These are phyloP conservation scores for Epinephelus lanceolatus DNA, from an alignment of 2,113 vertebrate genomes.

Conservation along the genomic window DNA sequence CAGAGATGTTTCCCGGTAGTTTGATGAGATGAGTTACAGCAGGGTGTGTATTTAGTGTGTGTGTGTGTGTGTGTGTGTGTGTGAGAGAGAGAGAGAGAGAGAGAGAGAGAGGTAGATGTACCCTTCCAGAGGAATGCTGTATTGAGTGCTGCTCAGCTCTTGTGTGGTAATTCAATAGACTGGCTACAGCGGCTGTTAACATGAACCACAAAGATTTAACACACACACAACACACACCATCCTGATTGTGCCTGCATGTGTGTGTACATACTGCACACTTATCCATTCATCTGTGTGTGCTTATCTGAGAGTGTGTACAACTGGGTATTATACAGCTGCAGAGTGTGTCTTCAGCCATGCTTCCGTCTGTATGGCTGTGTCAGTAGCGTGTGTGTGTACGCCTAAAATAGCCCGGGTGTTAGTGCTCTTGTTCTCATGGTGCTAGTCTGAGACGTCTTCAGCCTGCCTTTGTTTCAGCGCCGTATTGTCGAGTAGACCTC, in stretches of 20 bases:
- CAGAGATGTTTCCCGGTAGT: conserved; percentile 21
- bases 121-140: conserved; percentile 17
- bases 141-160: conserved; percentile 15
- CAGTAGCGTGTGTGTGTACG: not conserved
- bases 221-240: conserved; percentile 13
- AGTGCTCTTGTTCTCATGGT: conserved; percentile 41
- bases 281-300: conserved; percentile 18
- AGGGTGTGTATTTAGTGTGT: not conserved
- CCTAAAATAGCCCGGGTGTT: conserved; percentile 36
- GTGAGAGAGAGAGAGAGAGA: too few relatives aligned
- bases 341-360: conserved; percentile 9
- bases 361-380: not conserved
- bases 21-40: conserved; percentile 11
- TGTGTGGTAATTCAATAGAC: conserved; percentile 46
- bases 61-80: too few relatives aligned
- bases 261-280: conserved; percentile 16
- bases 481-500: conserved; percentile 50
- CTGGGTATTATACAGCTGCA: conserved; percentile 27
- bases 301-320: conserved; percentile 20
- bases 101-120: not conserved
- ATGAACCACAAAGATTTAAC: conserved; percentile 2
- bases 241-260: conserved; percentile 14
- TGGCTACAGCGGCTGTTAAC: conserved; percentile 20
- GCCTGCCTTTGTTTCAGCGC: conserved; percentile 34
- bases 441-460: conserved; percentile 38